These are phyloP conservation scores for Apus apus DNA, from an alignment of 2,113 vertebrate genomes.

Conservation along the genomic window DNA sequence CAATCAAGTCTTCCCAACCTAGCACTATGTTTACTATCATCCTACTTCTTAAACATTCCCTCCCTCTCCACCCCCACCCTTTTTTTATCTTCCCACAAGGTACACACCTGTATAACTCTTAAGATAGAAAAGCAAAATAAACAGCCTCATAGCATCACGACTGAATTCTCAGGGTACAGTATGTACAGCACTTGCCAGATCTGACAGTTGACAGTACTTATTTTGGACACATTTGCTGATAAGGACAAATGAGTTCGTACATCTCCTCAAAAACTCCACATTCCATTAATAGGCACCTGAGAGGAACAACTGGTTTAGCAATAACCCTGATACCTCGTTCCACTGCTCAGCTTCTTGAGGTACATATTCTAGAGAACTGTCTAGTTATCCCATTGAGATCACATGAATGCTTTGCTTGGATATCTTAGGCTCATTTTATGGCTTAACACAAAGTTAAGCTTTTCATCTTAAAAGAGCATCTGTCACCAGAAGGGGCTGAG, in stretches of 20 bases:
- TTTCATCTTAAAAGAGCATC: neutral
- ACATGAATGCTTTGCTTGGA: neutral
- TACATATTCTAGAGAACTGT: accelerated
- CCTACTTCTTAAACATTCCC: neutral
- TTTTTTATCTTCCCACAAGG: neutral
- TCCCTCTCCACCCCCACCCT: neutral
- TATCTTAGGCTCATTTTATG: neutral
- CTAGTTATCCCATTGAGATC: neutral
- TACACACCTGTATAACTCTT: constrained; percentile 10
- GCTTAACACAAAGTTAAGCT: neutral
- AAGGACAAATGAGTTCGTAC: neutral
- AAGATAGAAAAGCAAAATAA: constrained; percentile 34
- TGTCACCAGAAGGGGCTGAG: neutral
- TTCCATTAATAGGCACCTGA: neutral
- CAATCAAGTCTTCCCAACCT: neutral
- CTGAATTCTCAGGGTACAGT: constrained; percentile 48
- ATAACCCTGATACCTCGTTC: neutral
- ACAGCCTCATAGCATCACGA: neutral
- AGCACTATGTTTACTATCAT: neutral
- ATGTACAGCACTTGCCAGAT: constrained; percentile 44
- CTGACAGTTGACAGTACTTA: constrained; percentile 7
- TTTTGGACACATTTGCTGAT: constrained; percentile 52
- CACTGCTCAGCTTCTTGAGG: neutral
- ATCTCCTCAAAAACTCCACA: constrained; percentile 13
- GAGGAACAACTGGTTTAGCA: neutral